Conservation (phyloP, 2,888 invertebrate genomes). For the Amphipoea oculea region DNA sequence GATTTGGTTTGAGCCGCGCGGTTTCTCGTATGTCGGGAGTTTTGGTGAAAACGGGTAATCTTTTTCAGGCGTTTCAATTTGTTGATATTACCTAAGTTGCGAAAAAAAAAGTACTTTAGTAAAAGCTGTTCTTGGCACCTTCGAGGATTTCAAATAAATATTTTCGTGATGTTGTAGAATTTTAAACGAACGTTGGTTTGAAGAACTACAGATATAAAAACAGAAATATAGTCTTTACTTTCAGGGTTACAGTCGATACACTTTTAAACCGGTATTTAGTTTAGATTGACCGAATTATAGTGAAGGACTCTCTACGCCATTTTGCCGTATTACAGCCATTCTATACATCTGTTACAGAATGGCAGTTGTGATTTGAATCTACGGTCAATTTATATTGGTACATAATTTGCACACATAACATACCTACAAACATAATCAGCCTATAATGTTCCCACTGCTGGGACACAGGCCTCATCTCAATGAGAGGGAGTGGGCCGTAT, state of each 20-base stretch:
- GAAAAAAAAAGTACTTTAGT: neutral
- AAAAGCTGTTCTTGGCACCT: neutral
- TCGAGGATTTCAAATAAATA: neutral
- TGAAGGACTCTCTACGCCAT: neutral
- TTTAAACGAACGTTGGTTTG: neutral
- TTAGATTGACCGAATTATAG: neutral
- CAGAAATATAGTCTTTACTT: neutral
- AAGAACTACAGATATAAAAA: neutral
- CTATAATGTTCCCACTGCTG: too few species aligned
- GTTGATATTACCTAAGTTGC: slow-evolving; percentile 18
- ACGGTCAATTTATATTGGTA: neutral
- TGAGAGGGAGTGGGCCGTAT: too few species aligned
- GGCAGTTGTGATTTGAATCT: neutral
- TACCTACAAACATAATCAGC: too few species aligned
- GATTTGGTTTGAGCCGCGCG: slow-evolving; percentile 40
- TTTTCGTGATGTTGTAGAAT: neutral
- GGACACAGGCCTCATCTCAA: too few species aligned
- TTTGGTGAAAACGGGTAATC: slow-evolving; percentile 24
- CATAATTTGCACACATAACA: too few species aligned
- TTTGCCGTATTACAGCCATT: neutral
- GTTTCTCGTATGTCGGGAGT: slow-evolving; percentile 26
- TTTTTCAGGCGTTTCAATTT: slow-evolving; percentile 39
- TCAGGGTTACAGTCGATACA: neutral
- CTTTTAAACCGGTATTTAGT: neutral
- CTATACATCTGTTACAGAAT: neutral